phyloP scores from a whole-genome alignment of 2,113 vertebrate species.

The Meleagris gallopavo region DNA sequence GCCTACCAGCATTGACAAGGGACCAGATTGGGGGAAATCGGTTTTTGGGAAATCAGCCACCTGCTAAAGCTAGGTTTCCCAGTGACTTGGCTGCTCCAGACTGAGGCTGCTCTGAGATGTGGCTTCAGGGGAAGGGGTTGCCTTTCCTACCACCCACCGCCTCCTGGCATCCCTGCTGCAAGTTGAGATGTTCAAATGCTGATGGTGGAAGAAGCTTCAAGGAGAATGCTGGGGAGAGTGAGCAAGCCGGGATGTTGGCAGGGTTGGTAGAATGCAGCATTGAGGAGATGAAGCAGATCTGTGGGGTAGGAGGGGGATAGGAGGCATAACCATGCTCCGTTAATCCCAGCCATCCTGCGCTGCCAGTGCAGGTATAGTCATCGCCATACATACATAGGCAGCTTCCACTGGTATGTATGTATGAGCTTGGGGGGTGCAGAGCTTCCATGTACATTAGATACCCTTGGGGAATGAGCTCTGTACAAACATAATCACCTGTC shows the following conservation, averaged over 20 bases:
- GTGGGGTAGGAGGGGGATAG: background rate
- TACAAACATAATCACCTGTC: background rate
- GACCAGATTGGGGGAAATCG: background rate
- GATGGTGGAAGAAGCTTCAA: background rate
- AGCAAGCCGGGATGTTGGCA: background rate
- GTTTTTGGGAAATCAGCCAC: background rate
- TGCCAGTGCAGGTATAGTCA: background rate
- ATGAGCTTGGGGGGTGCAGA: background rate
- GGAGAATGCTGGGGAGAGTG: background rate
- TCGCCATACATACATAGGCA: background rate
- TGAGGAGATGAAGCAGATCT: background rate
- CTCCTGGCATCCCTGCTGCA: background rate
- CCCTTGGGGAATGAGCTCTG: background rate
- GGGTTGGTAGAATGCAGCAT: background rate
- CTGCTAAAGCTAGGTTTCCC: background rate
- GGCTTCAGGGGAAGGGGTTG: background rate
- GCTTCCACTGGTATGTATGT: background rate
- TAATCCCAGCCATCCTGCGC: accelerated
- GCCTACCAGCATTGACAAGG: background rate
- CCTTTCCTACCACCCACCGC: slow-evolving; percentile 8
- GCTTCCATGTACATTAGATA: background rate
- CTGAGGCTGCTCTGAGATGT: background rate
- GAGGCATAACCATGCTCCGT: background rate
- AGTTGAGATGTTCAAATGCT: background rate
- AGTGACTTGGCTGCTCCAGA: slow-evolving; percentile 11